These are phyloP conservation scores for Columba livia DNA, from an alignment of 2,113 vertebrate species.

Conservation along the genomic window DNA sequence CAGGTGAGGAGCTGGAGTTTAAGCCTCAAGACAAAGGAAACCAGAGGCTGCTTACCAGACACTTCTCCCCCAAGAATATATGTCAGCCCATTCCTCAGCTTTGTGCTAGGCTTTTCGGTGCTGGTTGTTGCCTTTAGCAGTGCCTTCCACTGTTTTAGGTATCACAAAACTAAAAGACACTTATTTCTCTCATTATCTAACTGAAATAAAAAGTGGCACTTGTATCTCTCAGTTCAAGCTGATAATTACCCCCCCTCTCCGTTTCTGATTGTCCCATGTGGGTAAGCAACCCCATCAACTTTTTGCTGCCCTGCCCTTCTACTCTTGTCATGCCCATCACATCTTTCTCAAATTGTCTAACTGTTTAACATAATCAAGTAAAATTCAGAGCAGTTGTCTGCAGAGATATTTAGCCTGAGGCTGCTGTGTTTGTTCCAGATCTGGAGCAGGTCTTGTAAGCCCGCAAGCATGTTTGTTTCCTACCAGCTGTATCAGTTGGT, in stretches of 20 bases:
- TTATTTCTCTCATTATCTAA: not conserved
- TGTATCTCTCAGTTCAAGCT: not conserved
- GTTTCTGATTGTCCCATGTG: not conserved
- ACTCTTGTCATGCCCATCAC: not conserved
- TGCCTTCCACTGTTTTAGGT: not conserved
- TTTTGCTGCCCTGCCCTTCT: not conserved
- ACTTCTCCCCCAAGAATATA: not conserved
- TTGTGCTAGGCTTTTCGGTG: not conserved
- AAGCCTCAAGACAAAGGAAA: not conserved
- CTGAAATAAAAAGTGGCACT: not conserved
- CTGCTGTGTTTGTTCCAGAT: not conserved
- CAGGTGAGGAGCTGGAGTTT: not conserved
- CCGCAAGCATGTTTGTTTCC: not conserved
- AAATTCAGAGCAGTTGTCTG: conserved; percentile 14
- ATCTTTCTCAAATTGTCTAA: not conserved
- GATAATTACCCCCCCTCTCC: not conserved
- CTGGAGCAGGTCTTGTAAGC: not conserved
- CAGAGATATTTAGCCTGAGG: conserved; percentile 21
- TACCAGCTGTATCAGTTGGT: conserved; percentile 33
- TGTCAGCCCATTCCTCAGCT: not conserved
- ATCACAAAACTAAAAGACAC: not conserved
- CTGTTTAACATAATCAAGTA: conserved; percentile 1
- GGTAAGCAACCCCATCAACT: not conserved
- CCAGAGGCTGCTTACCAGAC: not conserved
- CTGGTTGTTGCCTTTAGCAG: not conserved